Base-by-base conservation (phyloP, 2,113 vertebrate genomes). In the Melanerpes formicivorus region DNA sequence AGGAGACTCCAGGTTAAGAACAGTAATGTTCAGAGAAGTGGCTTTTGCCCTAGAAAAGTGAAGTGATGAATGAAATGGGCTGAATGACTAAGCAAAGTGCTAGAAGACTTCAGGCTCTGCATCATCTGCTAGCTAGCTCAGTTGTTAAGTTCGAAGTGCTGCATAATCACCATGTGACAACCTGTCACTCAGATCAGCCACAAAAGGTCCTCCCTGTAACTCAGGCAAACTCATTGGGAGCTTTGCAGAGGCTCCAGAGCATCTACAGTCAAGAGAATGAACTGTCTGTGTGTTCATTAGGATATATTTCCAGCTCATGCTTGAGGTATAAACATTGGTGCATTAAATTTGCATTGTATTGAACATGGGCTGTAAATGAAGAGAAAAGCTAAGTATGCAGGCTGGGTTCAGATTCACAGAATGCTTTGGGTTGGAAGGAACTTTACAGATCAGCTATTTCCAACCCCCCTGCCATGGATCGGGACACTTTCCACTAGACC, bases 11-110 rank as follows among this genome's bases (percentile, higher is more conserved):
- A 56, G 8, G 5, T 75, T 72, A 66, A 54, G 56, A 73, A 54
- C 2, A 87, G 48, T 48, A 83, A 66, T 77, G 77, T 89, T 71
- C 64, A 14, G 85, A 79, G 9, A 60, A 93, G 22, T 42, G 18
- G 21, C n/a, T 76, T 66, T 91, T 82, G 42, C 42, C 34, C 18
- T 52, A 46, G 75, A 60, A 84, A 46, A 62, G 18, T 48, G 23
- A 87, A 89, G 23, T 6, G 5, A 27, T 76, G n/a, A 73, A 62
- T 55, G 34, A 73, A 82, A 73, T 22, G 26, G 67, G 34, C 42
- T 74, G 87, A 74, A 59, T 88, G 69, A 88, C 80, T 80, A 85
- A 91, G 88, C 73, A 87, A 80, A 93, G 29, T 17, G 42, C 55
- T 3, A 74, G 55, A 70, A 80, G 80, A 84, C 75, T 79, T 82